Percentiles rank a stretch among this genome's conserved stretches.
phyloP scores from a whole-genome alignment of 2,797 vertebrate genomes.

The Simalia tracyae region DNA sequence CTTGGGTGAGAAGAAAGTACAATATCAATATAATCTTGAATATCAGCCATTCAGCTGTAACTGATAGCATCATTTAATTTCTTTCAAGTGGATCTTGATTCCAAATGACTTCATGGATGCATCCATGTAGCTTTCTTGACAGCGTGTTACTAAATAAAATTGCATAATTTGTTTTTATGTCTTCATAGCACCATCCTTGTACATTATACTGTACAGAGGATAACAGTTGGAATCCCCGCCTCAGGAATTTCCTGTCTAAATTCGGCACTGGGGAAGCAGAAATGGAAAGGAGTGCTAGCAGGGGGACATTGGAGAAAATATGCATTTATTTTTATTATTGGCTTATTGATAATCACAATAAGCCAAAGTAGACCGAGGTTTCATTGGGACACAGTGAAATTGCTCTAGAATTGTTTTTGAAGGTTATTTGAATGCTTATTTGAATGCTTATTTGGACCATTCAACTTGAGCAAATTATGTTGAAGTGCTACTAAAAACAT shows the following conservation, averaged over 20 bases:
- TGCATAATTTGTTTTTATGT: neutral
- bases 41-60: neutral
- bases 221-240: neutral
- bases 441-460: neutral
- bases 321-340: neutral
- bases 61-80: neutral
- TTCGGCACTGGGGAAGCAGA: neutral
- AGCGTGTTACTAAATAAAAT: neutral
- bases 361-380: neutral
- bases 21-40: neutral
- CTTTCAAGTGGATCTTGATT: neutral
- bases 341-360: neutral
- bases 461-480: neutral
- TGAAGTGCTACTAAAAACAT: neutral
- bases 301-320: neutral
- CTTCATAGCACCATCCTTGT: neutral
- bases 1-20: neutral
- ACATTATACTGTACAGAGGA: neutral
- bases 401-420: neutral
- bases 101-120: neutral
- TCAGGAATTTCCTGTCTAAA: neutral
- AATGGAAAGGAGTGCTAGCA: neutral
- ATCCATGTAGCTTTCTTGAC: neutral
- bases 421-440: no score
- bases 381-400: neutral